Percentiles rank a stretch among this genome's conserved stretches.
phyloP scores from a whole-genome alignment of 1,140 invertebrate genomes.

The Drosophila melanogaster region DNA sequence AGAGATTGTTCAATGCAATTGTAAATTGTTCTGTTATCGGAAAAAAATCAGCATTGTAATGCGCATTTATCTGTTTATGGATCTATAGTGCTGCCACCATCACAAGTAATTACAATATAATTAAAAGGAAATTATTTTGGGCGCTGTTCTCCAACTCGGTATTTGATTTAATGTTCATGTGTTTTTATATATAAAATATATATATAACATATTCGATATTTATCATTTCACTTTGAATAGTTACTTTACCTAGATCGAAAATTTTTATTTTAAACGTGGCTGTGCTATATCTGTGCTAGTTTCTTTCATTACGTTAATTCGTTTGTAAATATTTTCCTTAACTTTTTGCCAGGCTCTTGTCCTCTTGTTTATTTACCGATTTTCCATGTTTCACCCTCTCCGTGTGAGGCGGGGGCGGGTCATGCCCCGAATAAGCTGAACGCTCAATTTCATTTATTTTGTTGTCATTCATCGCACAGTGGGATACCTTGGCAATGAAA shows the following conservation, averaged over 20 bases:
- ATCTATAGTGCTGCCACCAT: constrained; percentile 8
- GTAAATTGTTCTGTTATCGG: constrained; percentile 29
- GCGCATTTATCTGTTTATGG: constrained; percentile 47
- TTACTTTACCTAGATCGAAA: background rate
- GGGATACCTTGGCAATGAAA: constrained; percentile 27
- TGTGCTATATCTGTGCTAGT: constrained; percentile 59
- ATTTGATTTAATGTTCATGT: no score
- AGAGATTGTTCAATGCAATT: constrained; percentile 42
- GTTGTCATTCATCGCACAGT: constrained; percentile 70
- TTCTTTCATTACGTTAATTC: constrained; percentile 81
- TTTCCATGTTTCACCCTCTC: constrained; percentile 32
- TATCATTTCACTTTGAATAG: no score
- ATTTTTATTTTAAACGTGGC: background rate
- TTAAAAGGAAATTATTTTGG: no score
- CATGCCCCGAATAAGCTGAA: constrained; percentile 37
- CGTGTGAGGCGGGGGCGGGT: background rate
- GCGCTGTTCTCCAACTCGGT: no score
- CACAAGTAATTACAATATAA: no score
- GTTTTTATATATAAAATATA: no score
- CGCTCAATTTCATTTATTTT: constrained; percentile 71
- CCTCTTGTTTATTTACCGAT: constrained; percentile 68
- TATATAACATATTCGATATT: no score
- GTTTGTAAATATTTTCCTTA: constrained; percentile 78
- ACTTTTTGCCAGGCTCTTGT: constrained; percentile 57
- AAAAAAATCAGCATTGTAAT: constrained; percentile 36